Evolutionary conservation across 1,140 invertebrate species (phyloP).

Genomic region (Calliphora vicina): DNA sequence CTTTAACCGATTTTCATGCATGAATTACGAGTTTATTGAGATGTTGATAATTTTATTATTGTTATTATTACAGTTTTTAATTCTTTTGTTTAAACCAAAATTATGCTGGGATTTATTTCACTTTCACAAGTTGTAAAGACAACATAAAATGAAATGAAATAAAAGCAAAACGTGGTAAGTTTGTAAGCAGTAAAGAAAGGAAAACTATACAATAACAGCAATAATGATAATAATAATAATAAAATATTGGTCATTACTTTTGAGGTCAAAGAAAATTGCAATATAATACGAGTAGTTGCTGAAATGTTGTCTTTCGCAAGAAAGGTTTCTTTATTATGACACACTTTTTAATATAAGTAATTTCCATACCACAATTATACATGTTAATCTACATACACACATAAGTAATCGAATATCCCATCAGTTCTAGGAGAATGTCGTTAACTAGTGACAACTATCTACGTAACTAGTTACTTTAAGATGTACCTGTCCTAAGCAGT

Average conservation of each 20-base stretch:
- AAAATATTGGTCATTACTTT: neutral
- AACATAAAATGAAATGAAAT: neutral
- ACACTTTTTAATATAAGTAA: neutral
- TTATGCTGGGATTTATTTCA: neutral
- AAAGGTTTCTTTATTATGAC: neutral
- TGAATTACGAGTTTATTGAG: neutral
- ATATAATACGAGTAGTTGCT: neutral
- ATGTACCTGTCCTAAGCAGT: no score
- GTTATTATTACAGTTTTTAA: neutral
- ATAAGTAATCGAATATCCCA: no score
- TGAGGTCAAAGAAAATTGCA: slow-evolving; percentile 13
- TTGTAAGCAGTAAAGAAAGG: neutral
- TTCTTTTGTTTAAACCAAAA: neutral
- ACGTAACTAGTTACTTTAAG: no score
- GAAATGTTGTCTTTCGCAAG: neutral
- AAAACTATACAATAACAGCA: no score
- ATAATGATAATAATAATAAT: neutral
- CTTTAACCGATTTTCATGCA: neutral
- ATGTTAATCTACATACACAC: no score
- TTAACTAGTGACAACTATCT: no score
- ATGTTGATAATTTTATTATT: neutral
- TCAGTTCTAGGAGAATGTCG: no score
- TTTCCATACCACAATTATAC: slow-evolving; percentile 1
- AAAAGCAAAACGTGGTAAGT: neutral
- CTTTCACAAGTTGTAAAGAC: neutral